phyloP scores from a whole-genome alignment of 2,797 vertebrate species.

The Acomys russatus region DNA sequence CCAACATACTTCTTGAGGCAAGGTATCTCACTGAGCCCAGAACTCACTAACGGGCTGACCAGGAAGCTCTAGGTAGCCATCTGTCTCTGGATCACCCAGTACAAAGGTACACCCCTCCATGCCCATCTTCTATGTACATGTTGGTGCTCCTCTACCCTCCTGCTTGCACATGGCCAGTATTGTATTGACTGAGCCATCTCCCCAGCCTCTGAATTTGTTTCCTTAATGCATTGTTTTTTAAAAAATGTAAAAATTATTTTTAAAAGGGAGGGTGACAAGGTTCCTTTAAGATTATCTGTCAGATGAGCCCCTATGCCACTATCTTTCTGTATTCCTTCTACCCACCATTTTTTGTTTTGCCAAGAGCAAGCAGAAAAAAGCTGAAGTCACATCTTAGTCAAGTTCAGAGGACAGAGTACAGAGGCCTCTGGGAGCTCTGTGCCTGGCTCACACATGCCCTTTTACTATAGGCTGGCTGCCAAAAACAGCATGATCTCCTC shows the following conservation, averaged over 20 bases:
- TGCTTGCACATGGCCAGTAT: neutral
- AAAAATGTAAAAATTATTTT: too few relatives aligned
- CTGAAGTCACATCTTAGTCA: slow-evolving; percentile 31
- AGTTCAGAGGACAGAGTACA: neutral
- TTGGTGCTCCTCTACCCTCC: neutral
- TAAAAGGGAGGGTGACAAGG: neutral
- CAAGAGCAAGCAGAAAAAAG: slow-evolving; percentile 1
- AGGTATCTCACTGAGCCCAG: neutral
- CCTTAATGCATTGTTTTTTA: neutral
- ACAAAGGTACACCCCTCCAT: neutral
- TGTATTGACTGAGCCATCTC: neutral
- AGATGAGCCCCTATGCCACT: neutral
- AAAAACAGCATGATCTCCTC: neutral
- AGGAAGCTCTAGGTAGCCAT: neutral
- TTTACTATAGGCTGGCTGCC: neutral
- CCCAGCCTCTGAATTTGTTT: neutral
- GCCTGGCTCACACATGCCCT: rapidly evolving
- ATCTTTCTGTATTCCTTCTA: neutral
- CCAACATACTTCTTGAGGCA: neutral
- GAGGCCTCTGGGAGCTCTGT: neutral
- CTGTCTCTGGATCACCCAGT: neutral
- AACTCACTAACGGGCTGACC: neutral
- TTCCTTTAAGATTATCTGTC: neutral
- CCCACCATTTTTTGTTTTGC: slow-evolving; percentile 25
- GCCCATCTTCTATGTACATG: neutral